Evolutionary conservation across 2,888 invertebrate genomes (phyloP).

Genomic region (Lapara coniferarum): DNA sequence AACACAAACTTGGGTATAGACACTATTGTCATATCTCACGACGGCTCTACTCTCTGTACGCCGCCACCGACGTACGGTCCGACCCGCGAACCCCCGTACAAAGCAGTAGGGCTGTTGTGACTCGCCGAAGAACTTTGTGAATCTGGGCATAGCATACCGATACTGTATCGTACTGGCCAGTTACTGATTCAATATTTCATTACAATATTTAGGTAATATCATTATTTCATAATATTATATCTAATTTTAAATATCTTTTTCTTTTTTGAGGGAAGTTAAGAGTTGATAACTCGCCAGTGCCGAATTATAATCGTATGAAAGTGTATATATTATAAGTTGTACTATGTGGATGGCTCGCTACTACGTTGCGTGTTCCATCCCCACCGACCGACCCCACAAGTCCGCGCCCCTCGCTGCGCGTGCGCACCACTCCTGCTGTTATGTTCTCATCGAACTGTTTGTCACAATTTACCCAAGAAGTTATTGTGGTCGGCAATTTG

Average conservation of each 20-base stretch:
- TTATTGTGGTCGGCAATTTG: no score
- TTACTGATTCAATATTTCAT: slow-evolving; percentile 1
- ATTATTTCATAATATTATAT: background rate
- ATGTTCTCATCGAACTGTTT: no score
- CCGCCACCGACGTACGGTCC: background rate
- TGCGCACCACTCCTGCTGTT: no score
- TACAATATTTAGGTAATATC: background rate
- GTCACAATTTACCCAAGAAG: no score
- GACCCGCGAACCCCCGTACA: background rate
- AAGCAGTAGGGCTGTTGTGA: background rate
- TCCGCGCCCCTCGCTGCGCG: no score
- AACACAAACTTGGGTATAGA: background rate
- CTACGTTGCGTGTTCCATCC: background rate
- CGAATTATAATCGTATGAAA: background rate
- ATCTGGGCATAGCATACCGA: slow-evolving; percentile 66
- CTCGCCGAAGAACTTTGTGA: slow-evolving; percentile 35
- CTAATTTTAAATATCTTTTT: background rate
- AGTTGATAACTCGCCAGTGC: background rate
- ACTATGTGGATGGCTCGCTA: background rate
- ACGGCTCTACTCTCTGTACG: background rate
- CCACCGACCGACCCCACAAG: no score
- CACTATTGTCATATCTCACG: background rate
- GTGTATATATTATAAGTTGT: slow-evolving; percentile 1
- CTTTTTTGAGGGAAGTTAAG: background rate
- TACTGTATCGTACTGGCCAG: slow-evolving; percentile 15